Evolutionary conservation across 2,113 vertebrate genomes (phyloP).

Genomic region (Synchiropus splendidus): DNA sequence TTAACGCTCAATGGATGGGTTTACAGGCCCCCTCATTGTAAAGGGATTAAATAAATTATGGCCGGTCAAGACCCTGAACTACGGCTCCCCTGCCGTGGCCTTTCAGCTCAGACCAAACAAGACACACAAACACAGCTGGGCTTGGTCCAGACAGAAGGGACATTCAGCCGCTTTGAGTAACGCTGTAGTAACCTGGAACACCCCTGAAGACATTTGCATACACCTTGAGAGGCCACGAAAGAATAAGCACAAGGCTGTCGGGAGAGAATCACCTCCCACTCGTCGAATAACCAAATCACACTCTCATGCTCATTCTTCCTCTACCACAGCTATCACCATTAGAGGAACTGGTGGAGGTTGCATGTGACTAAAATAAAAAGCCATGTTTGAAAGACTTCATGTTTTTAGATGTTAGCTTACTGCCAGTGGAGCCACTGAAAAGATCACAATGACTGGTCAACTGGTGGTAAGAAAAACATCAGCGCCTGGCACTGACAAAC

Average conservation of each 20-base stretch:
- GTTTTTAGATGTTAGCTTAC: too few relatives aligned
- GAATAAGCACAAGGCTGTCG: background rate
- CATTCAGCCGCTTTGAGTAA: constrained; percentile 24
- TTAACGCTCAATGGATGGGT: constrained; percentile 52
- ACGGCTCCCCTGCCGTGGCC: constrained; percentile 19
- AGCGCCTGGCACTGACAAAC: too few relatives aligned
- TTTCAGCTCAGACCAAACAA: constrained; percentile 41
- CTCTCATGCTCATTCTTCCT: too few relatives aligned
- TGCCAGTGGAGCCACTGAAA: too few relatives aligned
- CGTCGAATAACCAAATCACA: too few relatives aligned
- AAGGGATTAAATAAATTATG: constrained; percentile 65
- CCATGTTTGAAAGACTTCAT: too few relatives aligned
- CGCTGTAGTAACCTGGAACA: constrained; percentile 34
- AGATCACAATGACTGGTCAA: too few relatives aligned
- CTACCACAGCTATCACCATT: too few relatives aligned
- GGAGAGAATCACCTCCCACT: too few relatives aligned
- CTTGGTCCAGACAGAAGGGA: constrained; percentile 24
- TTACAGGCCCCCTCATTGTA: constrained; percentile 55
- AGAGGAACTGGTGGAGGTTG: too few relatives aligned
- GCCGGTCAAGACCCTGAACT: constrained; percentile 34
- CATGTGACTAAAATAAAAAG: too few relatives aligned
- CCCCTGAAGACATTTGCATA: constrained; percentile 35
- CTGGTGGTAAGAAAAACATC: too few relatives aligned
- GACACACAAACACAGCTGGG: constrained; percentile 44
- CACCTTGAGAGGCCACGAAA: constrained; percentile 23